Evolutionary conservation across 2,797 vertebrate genomes (phyloP).

Genomic region (Lagocephalus sceleratus): DNA sequence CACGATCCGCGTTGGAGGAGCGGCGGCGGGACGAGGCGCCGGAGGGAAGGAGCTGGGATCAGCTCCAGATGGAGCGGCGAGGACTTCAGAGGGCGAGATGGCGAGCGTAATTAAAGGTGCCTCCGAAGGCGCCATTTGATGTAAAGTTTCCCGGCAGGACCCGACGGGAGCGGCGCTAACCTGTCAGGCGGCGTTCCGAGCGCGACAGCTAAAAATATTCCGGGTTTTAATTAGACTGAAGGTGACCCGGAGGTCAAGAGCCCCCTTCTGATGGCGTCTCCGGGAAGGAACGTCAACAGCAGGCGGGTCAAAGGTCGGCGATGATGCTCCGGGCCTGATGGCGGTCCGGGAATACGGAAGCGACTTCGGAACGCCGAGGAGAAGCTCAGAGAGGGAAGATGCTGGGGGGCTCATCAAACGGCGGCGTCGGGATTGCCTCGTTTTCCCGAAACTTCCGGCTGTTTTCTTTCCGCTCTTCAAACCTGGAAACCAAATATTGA

Average conservation of each 20-base stretch:
- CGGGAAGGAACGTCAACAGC: too few species aligned
- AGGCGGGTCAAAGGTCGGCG: too few species aligned
- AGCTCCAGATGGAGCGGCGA: slow-evolving; percentile 34
- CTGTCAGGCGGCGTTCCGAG: slow-evolving; percentile 59
- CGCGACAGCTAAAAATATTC: slow-evolving; percentile 66
- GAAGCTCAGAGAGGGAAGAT: too few species aligned
- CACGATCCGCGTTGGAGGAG: slow-evolving; percentile 19
- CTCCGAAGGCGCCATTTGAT: slow-evolving; percentile 61
- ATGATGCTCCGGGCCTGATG: too few species aligned
- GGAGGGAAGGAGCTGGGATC: slow-evolving; percentile 40
- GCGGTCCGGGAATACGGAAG: too few species aligned
- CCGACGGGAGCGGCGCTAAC: slow-evolving; percentile 54
- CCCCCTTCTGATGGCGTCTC: too few species aligned
- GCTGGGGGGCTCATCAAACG: too few species aligned
- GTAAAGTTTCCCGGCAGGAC: slow-evolving; percentile 64
- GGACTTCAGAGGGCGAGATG: slow-evolving; percentile 38
- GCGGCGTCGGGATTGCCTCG: too few species aligned
- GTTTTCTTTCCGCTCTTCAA: too few species aligned
- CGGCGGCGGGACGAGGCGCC: slow-evolving; percentile 13
- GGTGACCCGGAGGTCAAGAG: slow-evolving; percentile 63
- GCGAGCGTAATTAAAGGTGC: slow-evolving; percentile 70
- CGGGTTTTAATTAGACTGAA: slow-evolving; percentile 69
- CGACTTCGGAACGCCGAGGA: too few species aligned
- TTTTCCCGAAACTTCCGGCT: too few species aligned
- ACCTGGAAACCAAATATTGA: too few species aligned